A percentile compares a stretch with the other conserved stretches of the same genome.
These are phyloP conservation scores for Drosophila neoperkinsi DNA, from an alignment of 2,888 invertebrate genomes.

Conservation along the genomic window DNA sequence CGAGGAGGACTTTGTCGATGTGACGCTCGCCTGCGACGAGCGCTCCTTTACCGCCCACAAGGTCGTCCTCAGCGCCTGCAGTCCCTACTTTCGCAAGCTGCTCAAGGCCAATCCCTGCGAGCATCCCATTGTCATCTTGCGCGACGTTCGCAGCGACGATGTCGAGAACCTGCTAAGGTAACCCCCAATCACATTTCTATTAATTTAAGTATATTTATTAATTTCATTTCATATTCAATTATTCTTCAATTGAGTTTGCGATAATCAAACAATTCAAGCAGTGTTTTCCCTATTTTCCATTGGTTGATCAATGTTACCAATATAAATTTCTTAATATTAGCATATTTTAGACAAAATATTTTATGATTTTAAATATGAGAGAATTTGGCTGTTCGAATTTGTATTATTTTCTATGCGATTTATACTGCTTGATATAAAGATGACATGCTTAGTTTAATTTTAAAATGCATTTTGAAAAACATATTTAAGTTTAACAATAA, in stretches of 20 bases:
- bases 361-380: not conserved
- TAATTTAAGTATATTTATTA: not conserved
- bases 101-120: slow-evolving; percentile 96
- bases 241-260: not conserved
- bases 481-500: not conserved
- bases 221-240: not conserved
- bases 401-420: too few species aligned
- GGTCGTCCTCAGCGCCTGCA: slow-evolving; percentile 96
- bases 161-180: slow-evolving; percentile 94
- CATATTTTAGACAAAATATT: not conserved
- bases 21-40: slow-evolving; percentile 95
- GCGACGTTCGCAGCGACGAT: slow-evolving; percentile 94
- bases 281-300: not conserved
- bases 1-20: slow-evolving; percentile 97
- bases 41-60: slow-evolving; percentile 96
- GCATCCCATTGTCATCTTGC: slow-evolving; percentile 94
- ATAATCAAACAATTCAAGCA: not conserved
- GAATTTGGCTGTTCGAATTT: accelerated
- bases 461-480: not conserved
- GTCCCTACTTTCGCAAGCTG: slow-evolving; percentile 95
- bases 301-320: not conserved
- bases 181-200: slow-evolving; percentile 23
- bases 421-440: not conserved
- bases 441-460: not conserved
- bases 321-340: not conserved